Base-by-base conservation (phyloP, 2,888 invertebrate genomes). In the Tiliacea aurago region DNA sequence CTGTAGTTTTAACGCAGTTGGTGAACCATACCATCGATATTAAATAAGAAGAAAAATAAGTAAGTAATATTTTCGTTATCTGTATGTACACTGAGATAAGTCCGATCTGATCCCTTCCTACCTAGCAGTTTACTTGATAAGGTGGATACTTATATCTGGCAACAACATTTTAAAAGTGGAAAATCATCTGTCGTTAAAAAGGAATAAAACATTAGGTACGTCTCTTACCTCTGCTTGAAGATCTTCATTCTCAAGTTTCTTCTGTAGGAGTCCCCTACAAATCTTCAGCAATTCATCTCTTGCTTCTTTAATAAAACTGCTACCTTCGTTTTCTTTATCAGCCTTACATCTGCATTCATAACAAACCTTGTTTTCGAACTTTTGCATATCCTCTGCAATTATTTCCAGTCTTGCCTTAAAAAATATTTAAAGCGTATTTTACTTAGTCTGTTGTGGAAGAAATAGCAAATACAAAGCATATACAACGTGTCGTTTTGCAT, bases 231-330 rank as follows among this genome's bases (percentile, higher is more conserved):
- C 94, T 47, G 94, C 91, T 72, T 72, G 84, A 51, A 94, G 78
- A 78, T 95, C 93, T 86, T 95, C 95, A 58, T 93, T 93, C 83
- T 95, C 93, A 18, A 96, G 86, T 88, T 91, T 95, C 84, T 94
- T 95, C 78, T 93, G 89, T 20, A 96, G 70, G 28, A 95, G 80
- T 23, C 90, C 76, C 77, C 90, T 93, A 73, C 91, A 93, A n/a
- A 94, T 88, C 77, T 93, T 93, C 63, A 93, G 91, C 51, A 96
- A 83, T 45, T 95, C 94, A 2, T 91, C 91, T 78, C 96, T 92
- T 3, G 94, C 93, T 62, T 94, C 94, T 81, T 91, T 93, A 2
- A 96, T 86, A 63, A 87, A 91, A 20, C 78, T 78, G 2, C 72
- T 86, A 0, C 94, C 94, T 84, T 95, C 93, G 0, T 81, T n/a